Conservation (phyloP, 2,113 vertebrate species). For the Pantherophis guttatus region DNA sequence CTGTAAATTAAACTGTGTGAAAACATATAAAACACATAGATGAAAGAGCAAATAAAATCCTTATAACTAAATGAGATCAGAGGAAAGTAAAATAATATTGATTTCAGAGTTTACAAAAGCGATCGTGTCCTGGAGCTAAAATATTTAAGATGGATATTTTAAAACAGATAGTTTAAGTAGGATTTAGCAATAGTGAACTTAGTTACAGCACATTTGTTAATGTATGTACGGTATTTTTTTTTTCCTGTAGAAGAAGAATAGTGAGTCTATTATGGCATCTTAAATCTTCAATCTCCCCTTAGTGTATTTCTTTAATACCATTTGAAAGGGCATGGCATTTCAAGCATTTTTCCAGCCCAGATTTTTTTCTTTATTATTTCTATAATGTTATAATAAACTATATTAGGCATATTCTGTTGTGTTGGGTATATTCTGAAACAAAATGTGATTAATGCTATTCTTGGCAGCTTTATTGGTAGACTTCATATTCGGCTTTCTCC, state of each 20-base stretch:
- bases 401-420: not conserved
- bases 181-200: not conserved
- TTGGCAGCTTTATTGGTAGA: not conserved
- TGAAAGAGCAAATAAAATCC: not conserved
- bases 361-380: not conserved
- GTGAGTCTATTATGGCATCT: not conserved
- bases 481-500: not conserved
- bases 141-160: not conserved
- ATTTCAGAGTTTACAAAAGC: not conserved
- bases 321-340: slow-evolving; percentile 6
- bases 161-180: not conserved
- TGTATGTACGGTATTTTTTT: not conserved
- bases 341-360: not conserved
- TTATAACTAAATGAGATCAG: not conserved
- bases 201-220: not conserved
- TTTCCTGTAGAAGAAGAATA: not conserved
- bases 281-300: not conserved
- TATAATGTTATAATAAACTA: not conserved
- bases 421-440: not conserved
- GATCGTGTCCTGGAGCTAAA: not conserved
- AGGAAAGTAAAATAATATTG: not conserved
- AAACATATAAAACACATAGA: not conserved
- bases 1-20: not conserved
- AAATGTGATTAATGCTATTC: not conserved
- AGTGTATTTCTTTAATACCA: not conserved